Evolutionary conservation across 2,113 vertebrate species (phyloP).

Genomic region (Acrocephalus kingi): DNA sequence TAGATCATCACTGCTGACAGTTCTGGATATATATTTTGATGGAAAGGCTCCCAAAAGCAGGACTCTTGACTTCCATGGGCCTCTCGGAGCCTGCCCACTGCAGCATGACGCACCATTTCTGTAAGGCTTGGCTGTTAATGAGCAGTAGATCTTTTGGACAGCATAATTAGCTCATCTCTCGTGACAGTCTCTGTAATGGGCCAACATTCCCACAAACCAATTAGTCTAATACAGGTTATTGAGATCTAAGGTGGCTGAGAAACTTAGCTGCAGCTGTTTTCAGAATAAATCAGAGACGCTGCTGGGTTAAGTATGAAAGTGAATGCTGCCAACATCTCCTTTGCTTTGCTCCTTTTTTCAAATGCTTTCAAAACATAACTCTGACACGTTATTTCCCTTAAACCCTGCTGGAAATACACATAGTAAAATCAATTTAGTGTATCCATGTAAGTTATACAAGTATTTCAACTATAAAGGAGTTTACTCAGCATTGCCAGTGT

Average conservation of each 20-base stretch:
- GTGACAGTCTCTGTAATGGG: not conserved
- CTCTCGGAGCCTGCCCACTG: not conserved
- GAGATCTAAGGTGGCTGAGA: not conserved
- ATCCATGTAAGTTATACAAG: not conserved
- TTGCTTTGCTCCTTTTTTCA: not conserved
- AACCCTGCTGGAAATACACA: not conserved
- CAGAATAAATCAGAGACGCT: not conserved
- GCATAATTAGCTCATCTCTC: not conserved
- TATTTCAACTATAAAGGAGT: not conserved
- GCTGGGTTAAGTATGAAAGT: not conserved
- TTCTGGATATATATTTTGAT: not conserved
- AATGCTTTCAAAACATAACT: not conserved
- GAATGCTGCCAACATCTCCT: not conserved
- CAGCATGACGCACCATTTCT: not conserved
- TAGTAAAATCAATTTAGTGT: not conserved
- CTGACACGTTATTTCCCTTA: not conserved
- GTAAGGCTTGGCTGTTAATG: not conserved
- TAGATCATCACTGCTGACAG: not conserved
- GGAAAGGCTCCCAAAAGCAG: not conserved
- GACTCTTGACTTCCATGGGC: not conserved
- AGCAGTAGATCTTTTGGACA: not conserved
- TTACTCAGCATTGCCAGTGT: not conserved
- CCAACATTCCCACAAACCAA: not conserved
- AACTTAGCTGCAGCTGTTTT: not conserved
- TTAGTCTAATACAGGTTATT: not conserved